Evolutionary conservation across 2,888 invertebrate genomes (phyloP), one percentile per base, ranked within the genome.

Genomic region (Leucozona laternaria): DNA sequence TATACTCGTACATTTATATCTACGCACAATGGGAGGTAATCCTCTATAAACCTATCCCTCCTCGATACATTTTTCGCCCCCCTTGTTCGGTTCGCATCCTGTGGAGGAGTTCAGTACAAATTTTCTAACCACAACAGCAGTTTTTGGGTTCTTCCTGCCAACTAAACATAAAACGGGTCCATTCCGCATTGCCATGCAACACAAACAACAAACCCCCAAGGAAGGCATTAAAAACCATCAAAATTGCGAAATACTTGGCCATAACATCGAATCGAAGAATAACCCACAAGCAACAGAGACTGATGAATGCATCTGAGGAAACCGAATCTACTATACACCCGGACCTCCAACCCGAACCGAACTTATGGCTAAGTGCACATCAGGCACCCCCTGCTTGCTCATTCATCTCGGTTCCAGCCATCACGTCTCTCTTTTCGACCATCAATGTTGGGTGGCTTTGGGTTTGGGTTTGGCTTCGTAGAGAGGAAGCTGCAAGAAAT

Each of bases 181-280:
- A 48, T 66, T 43, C 17, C 37, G 53, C 7, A 28, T 66, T 45
- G 22, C 31, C 22, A 64, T 62, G 31, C 66, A 66, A 50, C 25
- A 53, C 50, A 64, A 53, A 70, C 37, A 77, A 57, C 71, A 55
- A 62, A 4, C 17, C 81, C 57, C 71, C 40, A 58, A 58, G 77
- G 84, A 72, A 81, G 76, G 58, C 76, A 80, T 85, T 80, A 77
- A 85, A 77, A 85, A 77, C 76, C 77, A 80, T 81, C 80, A 76
- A 80, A 80, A 80, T 68, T 71, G 76, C 84, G 66, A 77, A 85
- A 79, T 75, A 79, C 75, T 78, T 82, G 79, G 68, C 66, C 66
- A 68, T 68, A 79, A 62, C 83, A 68, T 79, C 76, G 77, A 68
- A 57, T 60, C 37, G 64, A 71, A 77, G 64, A 66, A 77, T 75